Evolutionary conservation across 2,797 vertebrate species (phyloP).

Genomic region (Esox masquinongy): DNA sequence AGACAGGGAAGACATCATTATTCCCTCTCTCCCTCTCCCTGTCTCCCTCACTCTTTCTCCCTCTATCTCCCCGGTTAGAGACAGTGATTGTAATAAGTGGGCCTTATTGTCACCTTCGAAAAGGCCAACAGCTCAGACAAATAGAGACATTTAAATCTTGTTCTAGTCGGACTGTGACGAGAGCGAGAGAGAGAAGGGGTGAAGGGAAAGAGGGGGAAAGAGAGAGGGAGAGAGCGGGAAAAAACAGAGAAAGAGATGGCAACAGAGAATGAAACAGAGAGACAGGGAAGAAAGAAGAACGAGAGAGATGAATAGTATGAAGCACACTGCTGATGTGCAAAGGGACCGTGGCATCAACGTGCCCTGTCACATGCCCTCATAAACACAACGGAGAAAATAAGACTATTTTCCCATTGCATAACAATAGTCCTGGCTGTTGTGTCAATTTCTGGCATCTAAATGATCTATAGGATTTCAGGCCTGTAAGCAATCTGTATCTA

Average conservation of each 20-base stretch:
- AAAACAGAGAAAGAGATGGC: not conserved
- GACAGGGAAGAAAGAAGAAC: not conserved
- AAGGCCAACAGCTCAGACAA: constrained; percentile 40
- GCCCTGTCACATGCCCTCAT: not conserved
- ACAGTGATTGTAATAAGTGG: constrained; percentile 55
- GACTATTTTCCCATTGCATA: not conserved
- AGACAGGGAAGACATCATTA: not conserved
- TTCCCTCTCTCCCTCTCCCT: constrained; percentile 12
- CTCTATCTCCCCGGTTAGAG: constrained; percentile 34
- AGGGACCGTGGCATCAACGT: too few relatives aligned
- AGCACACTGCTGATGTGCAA: too few relatives aligned
- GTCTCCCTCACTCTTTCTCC: not conserved
- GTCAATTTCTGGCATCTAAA: not conserved
- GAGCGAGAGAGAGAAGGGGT: not conserved
- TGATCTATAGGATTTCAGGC: not conserved
- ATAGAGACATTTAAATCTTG: not conserved
- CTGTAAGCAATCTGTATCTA: not conserved
- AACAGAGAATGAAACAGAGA: too few relatives aligned
- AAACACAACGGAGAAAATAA: not conserved
- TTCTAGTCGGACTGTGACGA: constrained; percentile 45
- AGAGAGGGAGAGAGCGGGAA: not conserved
- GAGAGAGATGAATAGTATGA: not conserved
- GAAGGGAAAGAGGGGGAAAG: not conserved
- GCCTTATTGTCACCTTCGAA: constrained; percentile 18
- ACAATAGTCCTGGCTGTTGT: not conserved